Percentiles rank a stretch among this genome's conserved stretches.
Conservation (phyloP, 2,113 vertebrate genomes). For the Paradisaea rubra region DNA sequence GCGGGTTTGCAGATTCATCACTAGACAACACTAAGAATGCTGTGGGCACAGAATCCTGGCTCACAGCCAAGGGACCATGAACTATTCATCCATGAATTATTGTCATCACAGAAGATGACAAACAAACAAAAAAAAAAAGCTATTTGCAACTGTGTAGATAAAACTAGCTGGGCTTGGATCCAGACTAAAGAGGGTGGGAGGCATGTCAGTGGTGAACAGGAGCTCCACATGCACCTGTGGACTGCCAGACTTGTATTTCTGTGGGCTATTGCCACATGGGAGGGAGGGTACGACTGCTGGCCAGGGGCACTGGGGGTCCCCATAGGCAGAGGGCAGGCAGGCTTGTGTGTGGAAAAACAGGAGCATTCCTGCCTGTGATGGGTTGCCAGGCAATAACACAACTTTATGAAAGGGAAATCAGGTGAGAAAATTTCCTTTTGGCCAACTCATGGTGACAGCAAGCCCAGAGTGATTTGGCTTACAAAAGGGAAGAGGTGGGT, state of each 20-base stretch:
- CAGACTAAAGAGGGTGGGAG: background rate
- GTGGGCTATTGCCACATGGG: background rate
- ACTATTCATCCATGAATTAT: background rate
- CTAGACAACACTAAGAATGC: fast-evolving
- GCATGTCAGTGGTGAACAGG: background rate
- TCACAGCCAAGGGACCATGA: background rate
- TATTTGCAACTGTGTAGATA: background rate
- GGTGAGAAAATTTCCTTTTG: background rate
- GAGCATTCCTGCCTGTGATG: background rate
- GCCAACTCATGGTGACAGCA: fast-evolving
- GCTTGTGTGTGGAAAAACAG: background rate
- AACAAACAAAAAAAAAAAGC: too few species aligned
- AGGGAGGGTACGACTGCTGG: background rate
- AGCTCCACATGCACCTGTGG: background rate
- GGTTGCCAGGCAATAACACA: background rate
- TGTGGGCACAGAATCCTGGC: background rate
- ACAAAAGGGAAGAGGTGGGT: background rate
- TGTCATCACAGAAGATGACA: too few species aligned
- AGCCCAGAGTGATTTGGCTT: background rate
- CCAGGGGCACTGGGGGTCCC: background rate
- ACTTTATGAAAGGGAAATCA: background rate
- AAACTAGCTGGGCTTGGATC: background rate
- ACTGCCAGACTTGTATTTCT: background rate
- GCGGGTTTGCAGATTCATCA: background rate
- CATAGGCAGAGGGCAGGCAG: background rate